Evolutionary conservation across 1,140 invertebrate species (phyloP), one percentile per base, ranked within the genome.

Genomic region (Anastrepha obliqua): DNA sequence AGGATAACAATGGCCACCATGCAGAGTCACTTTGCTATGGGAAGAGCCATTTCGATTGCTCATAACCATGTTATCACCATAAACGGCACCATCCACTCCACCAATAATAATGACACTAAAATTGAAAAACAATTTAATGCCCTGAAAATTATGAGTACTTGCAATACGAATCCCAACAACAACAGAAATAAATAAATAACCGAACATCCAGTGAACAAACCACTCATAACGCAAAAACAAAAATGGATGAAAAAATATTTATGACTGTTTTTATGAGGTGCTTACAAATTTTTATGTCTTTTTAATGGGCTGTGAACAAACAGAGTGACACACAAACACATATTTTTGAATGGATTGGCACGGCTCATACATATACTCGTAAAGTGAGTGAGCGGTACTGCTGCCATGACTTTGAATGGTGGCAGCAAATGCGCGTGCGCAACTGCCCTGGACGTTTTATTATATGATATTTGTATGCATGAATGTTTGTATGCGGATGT

Each of bases 191-290:
- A 11, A n/a, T 4, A 7, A 7, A 62, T 62, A 74, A 17, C 39
- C 67, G 11, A 74, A 74, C 17, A n/a, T 47, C 39, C 67, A 74
- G 64, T 39, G n/a, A 67, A 87, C 47, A 55, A 44, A n/a, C 17
- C 55, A 87, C 17, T 59, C 39, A 70, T 58, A 58, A 70, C n/a
- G 65, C 86, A 74, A 65, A 85, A 85, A 85, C 88, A 81, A 81
- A 81, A 81, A 81, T 13, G 44, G 59, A 88, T 86, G 85, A 67
- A 65, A 85, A 87, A 85, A 81, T 93, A 93, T 93, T 93, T 93
- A 93, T 93, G 92, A 92, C 92, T 91, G 91, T 91, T 93, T 93
- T 93, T 93, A 93, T 92, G 92, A 93, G 92, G 92, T 93, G 92
- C 91, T 93, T 93, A 93, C 92, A 93, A 92, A 93, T 93, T 92